phyloP scores from a whole-genome alignment of 2,888 invertebrate species.

The Gymnocheta viridis region DNA sequence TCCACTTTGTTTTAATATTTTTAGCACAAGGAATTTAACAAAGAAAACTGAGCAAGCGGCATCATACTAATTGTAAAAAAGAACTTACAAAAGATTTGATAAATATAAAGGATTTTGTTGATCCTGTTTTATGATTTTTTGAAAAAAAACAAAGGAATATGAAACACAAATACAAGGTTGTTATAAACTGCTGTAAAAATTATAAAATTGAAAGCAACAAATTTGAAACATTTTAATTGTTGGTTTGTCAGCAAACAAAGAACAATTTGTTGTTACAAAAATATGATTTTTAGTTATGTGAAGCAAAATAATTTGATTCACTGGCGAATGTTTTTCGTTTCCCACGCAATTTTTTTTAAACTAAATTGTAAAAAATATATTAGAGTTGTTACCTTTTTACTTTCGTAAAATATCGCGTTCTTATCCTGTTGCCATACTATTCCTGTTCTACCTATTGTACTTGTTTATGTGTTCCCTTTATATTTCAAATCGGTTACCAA shows the following conservation, averaged over 20 bases:
- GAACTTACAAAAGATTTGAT: slow-evolving; percentile 49
- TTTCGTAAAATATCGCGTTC: too few species aligned
- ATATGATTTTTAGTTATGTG: too few species aligned
- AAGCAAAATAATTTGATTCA: not conserved
- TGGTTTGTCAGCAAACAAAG: not conserved
- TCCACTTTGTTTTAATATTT: slow-evolving; percentile 25
- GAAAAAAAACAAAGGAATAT: not conserved
- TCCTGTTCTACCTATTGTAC: too few species aligned
- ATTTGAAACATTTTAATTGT: slow-evolving; percentile 6
- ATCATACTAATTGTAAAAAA: slow-evolving; percentile 36
- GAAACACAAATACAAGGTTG: slow-evolving; percentile 5
- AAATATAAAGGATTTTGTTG: slow-evolving; percentile 43
- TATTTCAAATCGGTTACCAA: too few species aligned
- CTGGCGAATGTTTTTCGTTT: too few species aligned
- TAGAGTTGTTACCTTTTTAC: not conserved
- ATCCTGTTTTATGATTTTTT: slow-evolving; percentile 35
- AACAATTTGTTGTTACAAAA: too few species aligned
- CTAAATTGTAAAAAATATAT: too few species aligned
- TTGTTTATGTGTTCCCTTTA: too few species aligned
- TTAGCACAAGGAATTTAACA: slow-evolving; percentile 46
- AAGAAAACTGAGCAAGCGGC: slow-evolving; percentile 24
- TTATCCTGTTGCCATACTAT: too few species aligned
- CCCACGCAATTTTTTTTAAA: too few species aligned
- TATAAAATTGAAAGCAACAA: slow-evolving; percentile 5
- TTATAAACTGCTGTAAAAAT: not conserved